Base-by-base conservation (phyloP, 1,140 invertebrate species). In the Latrodectus geometricus region DNA sequence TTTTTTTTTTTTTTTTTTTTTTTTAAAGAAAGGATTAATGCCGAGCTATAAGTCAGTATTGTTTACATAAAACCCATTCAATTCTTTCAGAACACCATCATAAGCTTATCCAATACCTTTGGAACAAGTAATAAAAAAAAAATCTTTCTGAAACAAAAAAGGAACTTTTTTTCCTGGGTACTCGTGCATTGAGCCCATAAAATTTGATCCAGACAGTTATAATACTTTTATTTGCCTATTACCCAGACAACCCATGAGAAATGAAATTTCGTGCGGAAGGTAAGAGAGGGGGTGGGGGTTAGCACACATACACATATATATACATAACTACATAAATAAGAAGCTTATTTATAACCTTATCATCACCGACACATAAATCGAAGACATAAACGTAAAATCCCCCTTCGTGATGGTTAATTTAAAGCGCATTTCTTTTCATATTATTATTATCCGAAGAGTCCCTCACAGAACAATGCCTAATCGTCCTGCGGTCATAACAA, bases 351-450 rank as follows among this genome's bases (percentile, higher is more conserved):
- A 86, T 86, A 77, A 86, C 74, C 83, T 86, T 86, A 86, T 86
- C 83, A 86, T 86, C 83, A 86, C 83, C 77, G 83, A 86, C 83
- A 86, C 83, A 86, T 86, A 86, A 86, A 86, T 86, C 83, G 83
- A 86, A 86, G 83, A 86, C 83, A 78, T 86, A 86, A 86, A 86
- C 74, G 74, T 77, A 78, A 72, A 86, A 86, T 68, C 76, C 83
- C 65, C 66, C 23, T 52, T 86, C 75, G 74, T 78, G 83, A 35
- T n/a, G 35, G 83, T 73, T 86, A 86, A 86, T 86, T 86, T 86
- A 86, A 86, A 86, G 83, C 74, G 83, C 52, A 86, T 86, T 86
- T 72, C 79, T 81, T 81, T 86, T 35, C 35, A 35, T 35, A 77
- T 78, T 86, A 86, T 86, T 78, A 77, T 86, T 77, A 74, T 74